phyloP scores from a whole-genome alignment of 1,140 invertebrate genomes.

The Drosophila seguyi region DNA sequence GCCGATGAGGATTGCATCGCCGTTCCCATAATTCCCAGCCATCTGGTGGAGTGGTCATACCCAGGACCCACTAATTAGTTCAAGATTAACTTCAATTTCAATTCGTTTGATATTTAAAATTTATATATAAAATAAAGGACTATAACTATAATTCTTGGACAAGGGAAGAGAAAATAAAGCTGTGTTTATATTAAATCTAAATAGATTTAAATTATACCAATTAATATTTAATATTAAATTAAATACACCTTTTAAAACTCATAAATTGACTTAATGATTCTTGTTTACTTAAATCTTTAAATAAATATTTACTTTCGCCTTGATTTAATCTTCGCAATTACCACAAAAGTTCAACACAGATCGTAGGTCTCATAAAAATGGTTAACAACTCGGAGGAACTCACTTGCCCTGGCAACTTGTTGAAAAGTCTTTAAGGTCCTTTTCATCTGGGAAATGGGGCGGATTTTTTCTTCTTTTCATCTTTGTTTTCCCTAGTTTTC shows the following conservation, averaged over 20 bases:
- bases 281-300: background rate
- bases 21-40: background rate
- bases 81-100: background rate
- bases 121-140: background rate
- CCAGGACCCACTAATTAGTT: background rate
- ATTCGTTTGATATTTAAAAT: background rate
- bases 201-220: background rate
- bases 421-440: constrained; percentile 39
- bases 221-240: background rate
- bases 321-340: background rate
- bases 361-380: constrained; percentile 17
- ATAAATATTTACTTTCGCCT: background rate
- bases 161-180: background rate
- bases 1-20: constrained; percentile 1
- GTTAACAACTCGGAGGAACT: constrained; percentile 17
- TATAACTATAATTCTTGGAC: too few relatives aligned
- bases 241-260: background rate
- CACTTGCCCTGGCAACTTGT: constrained; percentile 27
- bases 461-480: constrained; percentile 7
- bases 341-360: constrained; percentile 9
- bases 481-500: constrained; percentile 23
- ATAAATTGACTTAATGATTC: background rate
- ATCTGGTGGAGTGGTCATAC: constrained; percentile 27
- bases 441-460: constrained; percentile 6
- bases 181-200: background rate